Evolutionary conservation across 2,888 invertebrate species (phyloP), one percentile per base, ranked within the genome.

Genomic region (Pantelozetes paolii): DNA sequence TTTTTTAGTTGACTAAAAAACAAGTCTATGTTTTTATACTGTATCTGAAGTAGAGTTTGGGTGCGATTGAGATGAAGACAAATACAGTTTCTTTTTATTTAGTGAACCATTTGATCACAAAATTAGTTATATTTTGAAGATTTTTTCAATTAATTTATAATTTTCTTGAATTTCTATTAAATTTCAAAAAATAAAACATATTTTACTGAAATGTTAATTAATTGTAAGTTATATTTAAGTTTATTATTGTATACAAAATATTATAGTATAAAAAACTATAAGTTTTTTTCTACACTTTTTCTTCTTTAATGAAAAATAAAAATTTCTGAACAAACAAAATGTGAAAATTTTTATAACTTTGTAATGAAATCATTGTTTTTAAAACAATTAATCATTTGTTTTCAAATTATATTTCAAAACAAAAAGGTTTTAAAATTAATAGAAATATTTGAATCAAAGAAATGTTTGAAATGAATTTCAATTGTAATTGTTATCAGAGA

Each of bases 161-260:
- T 26, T 26, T 54, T 32, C n/a, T 18, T 32, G 2, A 59, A 20
- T 54, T 9, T 9, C 15, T 48, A 48, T 48, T 48, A 57, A 28
- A 57, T 57, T 23, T 57, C 28, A 6, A 8, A 62, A 62, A 5
- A 30, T 30, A 30, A 28, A 59, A 59, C n/a, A 62, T 62, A 62
- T 62, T 62, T 62, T 62, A 62, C 59, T 32, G 59, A 62, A 62
- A 62, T 32, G 30, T 30, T 62, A 32, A 23, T 30, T 30, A 62
- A 62, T 62, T 62, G 59, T 62, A 62, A 62, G 32, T 54, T 54
- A 54, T 48, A 48, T 54, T 54, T 54, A 23, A 54, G 54, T 54
- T 62, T 30, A n/a, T 57, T 57, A 28, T 57, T 28, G 6, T 57
- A 48, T 28, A n/a, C n/a, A n/a, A 28, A 50, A 8, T 50, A n/a